Base-by-base conservation (phyloP, 1,140 invertebrate species). In the Arion vulgaris region DNA sequence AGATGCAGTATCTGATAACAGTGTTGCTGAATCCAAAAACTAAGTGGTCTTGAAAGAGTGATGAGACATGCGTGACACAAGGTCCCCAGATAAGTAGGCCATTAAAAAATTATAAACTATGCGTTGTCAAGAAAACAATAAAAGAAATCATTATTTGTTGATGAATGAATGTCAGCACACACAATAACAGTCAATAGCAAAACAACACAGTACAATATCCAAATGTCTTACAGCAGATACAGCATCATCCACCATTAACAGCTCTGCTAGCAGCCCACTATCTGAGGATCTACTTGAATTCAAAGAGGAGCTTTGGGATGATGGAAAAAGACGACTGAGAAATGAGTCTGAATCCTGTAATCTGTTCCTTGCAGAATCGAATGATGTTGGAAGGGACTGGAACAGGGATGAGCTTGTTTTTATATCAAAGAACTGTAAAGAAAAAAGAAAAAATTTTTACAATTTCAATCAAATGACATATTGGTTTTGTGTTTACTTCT, bases 361-460 rank as follows among this genome's bases (percentile, higher is more conserved):
- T n/a, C 87, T 82, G 41, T 90, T 87, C 23, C 83, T 74, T 78
- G 90, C 84, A 36, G 85, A 86, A 5, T 81, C 78, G 68, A 89
- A 66, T 0, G 90, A 90, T 36, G 85, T 85, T 13, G 90, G 90
- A 41, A 92, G 77, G 32, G 88, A 87, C 41, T 85, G 79, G 83
- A 92, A 91, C 13, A 91, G 53, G 32, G 88, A 81, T 79, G 89
- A 88, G 28, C 88, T 87, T 23, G 91, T 88, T 66, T 89, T 85
- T 2, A 92, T 76, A 78, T 91, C 89, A 88, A 91, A 91, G 57
- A 91, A 86, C 91, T 92, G 83, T 38, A 86, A 84, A 74, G 76
- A 81, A 80, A 82, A 41, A 5, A 73, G n/a, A 32, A 72, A 72
- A 68, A 39, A 57, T 11, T 4, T 57, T 15, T 57, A 57, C 26